Evolutionary conservation across 2,888 invertebrate genomes (phyloP).

Genomic region (Hirtodrosophila confusa): DNA sequence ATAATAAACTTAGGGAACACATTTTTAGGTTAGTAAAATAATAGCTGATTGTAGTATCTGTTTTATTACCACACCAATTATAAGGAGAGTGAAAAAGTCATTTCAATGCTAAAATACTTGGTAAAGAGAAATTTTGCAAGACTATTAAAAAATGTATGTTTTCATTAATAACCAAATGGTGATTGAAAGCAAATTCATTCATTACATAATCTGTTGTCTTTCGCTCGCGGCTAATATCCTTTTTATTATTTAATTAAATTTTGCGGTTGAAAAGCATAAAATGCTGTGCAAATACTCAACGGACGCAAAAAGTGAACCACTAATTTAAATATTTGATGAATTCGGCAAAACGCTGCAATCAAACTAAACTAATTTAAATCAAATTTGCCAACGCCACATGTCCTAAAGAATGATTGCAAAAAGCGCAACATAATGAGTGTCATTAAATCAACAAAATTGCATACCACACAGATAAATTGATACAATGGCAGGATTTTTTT

Average conservation of each 20-base stretch:
- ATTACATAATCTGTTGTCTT: slow-evolving; percentile 6
- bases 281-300: slow-evolving; percentile 23
- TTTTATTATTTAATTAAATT: slow-evolving; percentile 54
- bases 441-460: slow-evolving; percentile 49
- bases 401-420: slow-evolving; percentile 26
- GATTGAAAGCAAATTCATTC: background rate
- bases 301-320: slow-evolving; percentile 20
- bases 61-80: no score
- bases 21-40: no score
- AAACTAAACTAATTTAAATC: slow-evolving; percentile 65
- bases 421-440: slow-evolving; percentile 56
- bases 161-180: background rate
- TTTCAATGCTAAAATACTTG: no score
- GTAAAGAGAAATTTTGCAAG: no score
- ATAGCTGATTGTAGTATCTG: no score
- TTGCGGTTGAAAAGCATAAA: slow-evolving; percentile 49
- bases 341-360: slow-evolving; percentile 31
- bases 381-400: slow-evolving; percentile 38
- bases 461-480: slow-evolving; percentile 35
- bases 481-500: slow-evolving; percentile 43
- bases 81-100: no score
- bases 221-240: slow-evolving; percentile 31
- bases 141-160: no score
- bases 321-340: slow-evolving; percentile 52
- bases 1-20: no score